Conservation (phyloP, 1,140 invertebrate genomes). For the Pogonomyrmex californicus region DNA sequence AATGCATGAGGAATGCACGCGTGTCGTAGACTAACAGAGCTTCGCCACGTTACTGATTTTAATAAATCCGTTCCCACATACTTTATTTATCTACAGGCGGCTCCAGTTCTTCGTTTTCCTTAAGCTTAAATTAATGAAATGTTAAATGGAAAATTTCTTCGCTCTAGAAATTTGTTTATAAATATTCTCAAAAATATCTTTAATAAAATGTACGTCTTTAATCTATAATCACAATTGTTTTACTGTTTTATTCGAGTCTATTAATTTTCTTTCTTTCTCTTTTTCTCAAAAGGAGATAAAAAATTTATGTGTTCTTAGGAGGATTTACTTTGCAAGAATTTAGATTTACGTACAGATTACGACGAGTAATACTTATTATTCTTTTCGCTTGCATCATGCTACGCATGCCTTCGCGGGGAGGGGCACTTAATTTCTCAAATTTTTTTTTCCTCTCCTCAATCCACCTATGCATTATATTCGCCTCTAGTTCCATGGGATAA, state of each 20-base stretch:
- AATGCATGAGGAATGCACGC: constrained; percentile 52
- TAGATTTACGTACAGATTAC: not conserved
- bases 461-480: not conserved
- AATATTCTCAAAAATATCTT: not conserved
- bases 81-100: constrained; percentile 23
- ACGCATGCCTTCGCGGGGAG: not conserved
- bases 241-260: not conserved
- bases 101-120: not conserved
- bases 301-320: not conserved
- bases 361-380: not conserved
- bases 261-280: not conserved
- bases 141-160: not conserved
- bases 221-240: not conserved
- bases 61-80: constrained; percentile 53
- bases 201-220: not conserved
- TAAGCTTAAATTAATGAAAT: not conserved
- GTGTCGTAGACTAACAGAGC: constrained; percentile 12
- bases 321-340: not conserved
- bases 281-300: not conserved
- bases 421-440: constrained; percentile 20
- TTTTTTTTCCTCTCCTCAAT: not conserved
- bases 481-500: not conserved
- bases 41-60: constrained; percentile 47
- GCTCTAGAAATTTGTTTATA: not conserved
- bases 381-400: constrained; percentile 33